phyloP scores from a whole-genome alignment of 2,797 vertebrate species.

The Prionace glauca region DNA sequence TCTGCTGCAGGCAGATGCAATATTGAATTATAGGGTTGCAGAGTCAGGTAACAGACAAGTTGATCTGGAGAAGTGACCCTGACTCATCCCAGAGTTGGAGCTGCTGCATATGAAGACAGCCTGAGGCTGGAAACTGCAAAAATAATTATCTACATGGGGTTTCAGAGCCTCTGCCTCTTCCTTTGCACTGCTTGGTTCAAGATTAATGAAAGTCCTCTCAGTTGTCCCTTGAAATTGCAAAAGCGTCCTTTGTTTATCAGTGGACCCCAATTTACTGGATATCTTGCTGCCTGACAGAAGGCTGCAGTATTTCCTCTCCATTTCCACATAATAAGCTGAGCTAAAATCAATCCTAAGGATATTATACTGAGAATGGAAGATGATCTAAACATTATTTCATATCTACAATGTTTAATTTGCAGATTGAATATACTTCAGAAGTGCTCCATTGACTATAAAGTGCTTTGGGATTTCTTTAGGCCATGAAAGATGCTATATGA shows the following conservation, averaged over 20 bases:
- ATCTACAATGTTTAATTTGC: neutral
- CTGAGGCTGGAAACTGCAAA: neutral
- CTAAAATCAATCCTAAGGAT: neutral
- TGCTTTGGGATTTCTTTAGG: neutral
- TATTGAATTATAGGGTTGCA: neutral
- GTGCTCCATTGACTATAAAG: neutral
- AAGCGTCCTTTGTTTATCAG: neutral
- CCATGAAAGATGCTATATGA: neutral
- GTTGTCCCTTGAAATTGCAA: neutral
- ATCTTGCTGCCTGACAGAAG: too few species aligned
- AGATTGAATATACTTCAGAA: neutral
- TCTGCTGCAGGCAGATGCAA: neutral
- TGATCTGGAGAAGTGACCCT: neutral
- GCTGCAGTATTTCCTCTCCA: neutral
- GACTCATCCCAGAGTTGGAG: neutral
- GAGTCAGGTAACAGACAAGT: neutral
- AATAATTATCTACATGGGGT: neutral
- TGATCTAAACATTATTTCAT: neutral
- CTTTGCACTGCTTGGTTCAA: neutral
- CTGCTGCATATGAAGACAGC: too few species aligned
- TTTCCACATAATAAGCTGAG: neutral
- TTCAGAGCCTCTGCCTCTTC: neutral
- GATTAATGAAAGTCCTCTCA: neutral
- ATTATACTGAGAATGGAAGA: neutral
- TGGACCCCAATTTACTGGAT: neutral